Evolutionary conservation across 2,113 vertebrate genomes (phyloP).

Genomic region (Psophia crepitans): DNA sequence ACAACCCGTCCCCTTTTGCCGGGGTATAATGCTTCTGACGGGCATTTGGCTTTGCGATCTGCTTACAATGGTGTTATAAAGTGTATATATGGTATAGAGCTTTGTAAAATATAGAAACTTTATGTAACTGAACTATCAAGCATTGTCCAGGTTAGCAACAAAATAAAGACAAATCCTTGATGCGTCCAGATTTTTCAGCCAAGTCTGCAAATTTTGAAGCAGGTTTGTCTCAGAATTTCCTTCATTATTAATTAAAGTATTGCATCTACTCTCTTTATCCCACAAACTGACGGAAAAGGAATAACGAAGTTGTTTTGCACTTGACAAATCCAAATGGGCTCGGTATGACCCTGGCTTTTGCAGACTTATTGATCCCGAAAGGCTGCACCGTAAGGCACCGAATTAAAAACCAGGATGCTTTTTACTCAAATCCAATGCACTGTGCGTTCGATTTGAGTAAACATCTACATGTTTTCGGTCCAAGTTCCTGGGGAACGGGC

Average conservation of each 20-base stretch:
- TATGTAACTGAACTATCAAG: not conserved
- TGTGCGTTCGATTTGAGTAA: not conserved
- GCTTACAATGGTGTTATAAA: too few relatives aligned
- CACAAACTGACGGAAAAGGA: not conserved
- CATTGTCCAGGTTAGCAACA: not conserved
- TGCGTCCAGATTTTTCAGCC: not conserved
- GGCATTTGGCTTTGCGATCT: not conserved
- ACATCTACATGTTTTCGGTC: not conserved
- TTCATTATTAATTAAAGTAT: not conserved
- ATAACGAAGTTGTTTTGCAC: not conserved
- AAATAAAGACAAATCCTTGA: not conserved
- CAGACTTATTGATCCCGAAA: not conserved
- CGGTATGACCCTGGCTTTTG: not conserved
- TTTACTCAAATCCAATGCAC: not conserved
- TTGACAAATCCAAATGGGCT: not conserved
- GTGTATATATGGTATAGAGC: too few relatives aligned
- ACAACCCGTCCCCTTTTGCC: not conserved
- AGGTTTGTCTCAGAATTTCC: not conserved
- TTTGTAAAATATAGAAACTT: not conserved
- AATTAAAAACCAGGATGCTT: not conserved
- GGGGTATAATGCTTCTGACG: rapidly evolving
- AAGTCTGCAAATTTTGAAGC: not conserved
- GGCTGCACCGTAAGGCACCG: not conserved
- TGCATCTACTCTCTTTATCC: not conserved
- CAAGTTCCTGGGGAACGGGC: rapidly evolving